phyloP scores from a whole-genome alignment of 2,888 invertebrate species.

The Lepas anatifera region DNA sequence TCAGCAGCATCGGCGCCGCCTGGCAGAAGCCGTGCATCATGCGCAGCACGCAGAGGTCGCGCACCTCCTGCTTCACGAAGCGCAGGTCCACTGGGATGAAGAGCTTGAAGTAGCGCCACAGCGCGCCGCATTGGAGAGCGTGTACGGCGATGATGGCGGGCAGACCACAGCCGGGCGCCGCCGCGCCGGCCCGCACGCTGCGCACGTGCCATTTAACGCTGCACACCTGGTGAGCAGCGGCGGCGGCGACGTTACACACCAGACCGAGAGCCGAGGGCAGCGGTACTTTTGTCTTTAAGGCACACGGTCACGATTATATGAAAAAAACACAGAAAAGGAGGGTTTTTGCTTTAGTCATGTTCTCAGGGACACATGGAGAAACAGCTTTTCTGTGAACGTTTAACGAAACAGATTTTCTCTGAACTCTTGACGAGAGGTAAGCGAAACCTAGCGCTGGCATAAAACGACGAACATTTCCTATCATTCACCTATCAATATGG shows the following conservation, averaged over 20 bases:
- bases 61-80: slow-evolving; percentile 65
- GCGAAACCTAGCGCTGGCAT: too few species aligned
- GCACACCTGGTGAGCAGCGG: slow-evolving; percentile 30
- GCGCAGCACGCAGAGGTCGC: slow-evolving; percentile 57
- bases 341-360: too few species aligned
- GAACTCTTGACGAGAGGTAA: too few species aligned
- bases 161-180: slow-evolving; percentile 20
- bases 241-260: slow-evolving; percentile 13
- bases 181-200: slow-evolving; percentile 19
- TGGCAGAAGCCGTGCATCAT: slow-evolving; percentile 77
- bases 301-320: too few species aligned
- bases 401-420: too few species aligned
- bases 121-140: slow-evolving; percentile 36
- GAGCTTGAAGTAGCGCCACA: slow-evolving; percentile 60
- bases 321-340: too few species aligned
- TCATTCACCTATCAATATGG: too few species aligned
- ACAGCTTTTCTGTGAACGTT: too few species aligned
- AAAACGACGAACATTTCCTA: too few species aligned
- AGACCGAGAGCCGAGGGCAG: too few species aligned
- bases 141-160: slow-evolving; percentile 44
- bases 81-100: slow-evolving; percentile 70
- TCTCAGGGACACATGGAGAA: too few species aligned
- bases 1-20: slow-evolving; percentile 72
- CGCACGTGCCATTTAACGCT: slow-evolving; percentile 32
- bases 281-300: too few species aligned